Base-by-base conservation (phyloP, 2,797 vertebrate genomes). In the Sebastes matsubarae region DNA sequence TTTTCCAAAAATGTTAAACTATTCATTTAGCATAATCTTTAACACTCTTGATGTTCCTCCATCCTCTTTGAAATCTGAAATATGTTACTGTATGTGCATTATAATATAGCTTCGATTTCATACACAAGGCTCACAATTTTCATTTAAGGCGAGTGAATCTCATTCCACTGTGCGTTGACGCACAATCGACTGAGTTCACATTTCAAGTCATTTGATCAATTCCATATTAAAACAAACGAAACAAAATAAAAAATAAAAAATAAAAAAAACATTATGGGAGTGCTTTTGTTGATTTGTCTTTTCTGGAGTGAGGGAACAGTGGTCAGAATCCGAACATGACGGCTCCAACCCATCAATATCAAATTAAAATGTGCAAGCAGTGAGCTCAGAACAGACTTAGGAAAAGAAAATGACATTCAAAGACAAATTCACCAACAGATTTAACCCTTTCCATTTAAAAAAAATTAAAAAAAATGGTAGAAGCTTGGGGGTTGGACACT, bases 171-270 rank as follows among this genome's bases (percentile, higher is more conserved):
- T 30, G 75, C 34, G 67, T 42, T 22, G 61, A 42, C 6, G 24
- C 79, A 66, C 87, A 61, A 72, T 84, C 82, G 57, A 64, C 77
- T 8, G 79, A 88, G 84, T 83, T 88, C 88, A 89, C 85, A 20
- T 88, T 94, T 94, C 92, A 93, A 93, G 92, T 93, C 82, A 80
- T 91, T 92, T 84, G 77, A 92, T 92, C 83, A 79, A 89, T 88
- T 93, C 80, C 76, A 89, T 87, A 84, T 84, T 82, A 58, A 79
- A 87, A 81, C 30, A 68, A 52, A 72, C 61, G 0, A 42, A 42
- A 42, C 38, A 42, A 42, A 42, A 42, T 16, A 24, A 36, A 79
- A 57, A 73, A 72, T 1, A 58, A 38, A 22, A 14, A 25, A 11
- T 72, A 70, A 58, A 68, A 83, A 80, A 79, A 81, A 79, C 3